Conservation (phyloP, 2,888 invertebrate genomes). For the Eristalis intricaria region DNA sequence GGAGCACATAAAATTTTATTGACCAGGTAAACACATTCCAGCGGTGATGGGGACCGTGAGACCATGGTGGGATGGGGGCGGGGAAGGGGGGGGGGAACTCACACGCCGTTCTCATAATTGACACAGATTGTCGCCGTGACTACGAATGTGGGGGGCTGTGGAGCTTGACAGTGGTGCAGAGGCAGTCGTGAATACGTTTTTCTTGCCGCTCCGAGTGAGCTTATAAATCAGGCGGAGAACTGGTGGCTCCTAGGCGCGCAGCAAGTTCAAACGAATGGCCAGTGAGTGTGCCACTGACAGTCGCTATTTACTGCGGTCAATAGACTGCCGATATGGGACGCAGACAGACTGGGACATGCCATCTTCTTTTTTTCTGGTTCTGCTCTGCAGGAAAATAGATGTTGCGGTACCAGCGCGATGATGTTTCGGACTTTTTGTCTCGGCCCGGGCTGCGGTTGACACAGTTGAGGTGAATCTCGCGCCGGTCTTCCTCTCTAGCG, state of each 20-base stretch:
- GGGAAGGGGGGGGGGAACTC: too few species aligned
- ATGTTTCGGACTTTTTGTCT: slow-evolving; percentile 20
- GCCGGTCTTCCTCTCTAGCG: slow-evolving; percentile 19
- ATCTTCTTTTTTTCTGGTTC: neutral
- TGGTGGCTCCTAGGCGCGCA: neutral
- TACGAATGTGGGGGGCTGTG: neutral
- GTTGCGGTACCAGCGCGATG: slow-evolving; percentile 52
- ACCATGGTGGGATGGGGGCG: neutral
- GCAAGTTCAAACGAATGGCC: slow-evolving; percentile 18
- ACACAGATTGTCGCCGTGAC: slow-evolving; percentile 39
- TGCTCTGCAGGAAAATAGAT: slow-evolving; percentile 30
- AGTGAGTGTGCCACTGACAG: slow-evolving; percentile 48
- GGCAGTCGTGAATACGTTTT: neutral
- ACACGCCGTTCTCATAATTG: slow-evolving; percentile 35
- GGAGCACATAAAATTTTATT: slow-evolving; percentile 77
- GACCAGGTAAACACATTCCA: slow-evolving; percentile 73
- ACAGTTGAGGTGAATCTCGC: slow-evolving; percentile 46
- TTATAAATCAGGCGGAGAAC: slow-evolving; percentile 41
- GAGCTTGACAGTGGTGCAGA: neutral
- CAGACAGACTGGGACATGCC: slow-evolving; percentile 17
- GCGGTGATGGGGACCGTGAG: neutral
- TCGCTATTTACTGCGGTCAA: slow-evolving; percentile 52
- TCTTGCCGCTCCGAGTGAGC: neutral
- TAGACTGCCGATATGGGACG: slow-evolving; percentile 28
- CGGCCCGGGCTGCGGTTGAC: slow-evolving; percentile 39